Evolutionary conservation across 1,140 invertebrate genomes (phyloP).

Genomic region (Drosophila cardini): DNA sequence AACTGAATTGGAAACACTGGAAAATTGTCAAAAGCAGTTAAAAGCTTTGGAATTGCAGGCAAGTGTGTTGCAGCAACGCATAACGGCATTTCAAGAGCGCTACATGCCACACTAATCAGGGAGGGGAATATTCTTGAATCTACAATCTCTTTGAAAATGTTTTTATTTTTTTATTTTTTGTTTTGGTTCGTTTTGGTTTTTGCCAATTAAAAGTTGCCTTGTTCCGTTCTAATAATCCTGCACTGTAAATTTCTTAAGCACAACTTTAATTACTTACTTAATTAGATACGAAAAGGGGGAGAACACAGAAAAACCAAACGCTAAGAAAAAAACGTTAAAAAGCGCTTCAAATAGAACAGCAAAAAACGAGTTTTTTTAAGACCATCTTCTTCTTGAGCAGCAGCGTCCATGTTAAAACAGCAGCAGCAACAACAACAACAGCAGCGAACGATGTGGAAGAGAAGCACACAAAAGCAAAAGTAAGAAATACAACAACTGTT

Average conservation of each 20-base stretch:
- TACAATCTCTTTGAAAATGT: slow-evolving; percentile 3
- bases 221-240: slow-evolving; percentile 25
- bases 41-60: slow-evolving; percentile 13
- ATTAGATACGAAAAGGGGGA: slow-evolving; percentile 53
- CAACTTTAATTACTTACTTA: slow-evolving; percentile 70
- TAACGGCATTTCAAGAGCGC: slow-evolving; percentile 44
- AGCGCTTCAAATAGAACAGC: slow-evolving; percentile 66
- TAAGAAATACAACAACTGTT: slow-evolving; percentile 26
- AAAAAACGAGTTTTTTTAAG: slow-evolving; percentile 66
- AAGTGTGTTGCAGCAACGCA: slow-evolving; percentile 22
- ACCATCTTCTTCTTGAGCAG: slow-evolving; percentile 24
- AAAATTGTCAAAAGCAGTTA: slow-evolving; percentile 2
- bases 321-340: slow-evolving; percentile 38
- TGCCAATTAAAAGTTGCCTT: slow-evolving; percentile 40
- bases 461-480: slow-evolving; percentile 55
- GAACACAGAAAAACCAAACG: no score
- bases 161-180: slow-evolving; percentile 15
- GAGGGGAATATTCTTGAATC: not conserved
- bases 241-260: slow-evolving; percentile 13
- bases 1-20: not conserved
- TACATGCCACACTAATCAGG: slow-evolving; percentile 24
- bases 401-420: slow-evolving; percentile 74
- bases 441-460: not conserved
- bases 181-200: not conserved
- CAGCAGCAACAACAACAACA: slow-evolving; percentile 29